Percentiles rank a stretch among this genome's conserved stretches.
Evolutionary conservation across 2,888 invertebrate genomes (phyloP).

Genomic region (Cactoblastis cactorum): DNA sequence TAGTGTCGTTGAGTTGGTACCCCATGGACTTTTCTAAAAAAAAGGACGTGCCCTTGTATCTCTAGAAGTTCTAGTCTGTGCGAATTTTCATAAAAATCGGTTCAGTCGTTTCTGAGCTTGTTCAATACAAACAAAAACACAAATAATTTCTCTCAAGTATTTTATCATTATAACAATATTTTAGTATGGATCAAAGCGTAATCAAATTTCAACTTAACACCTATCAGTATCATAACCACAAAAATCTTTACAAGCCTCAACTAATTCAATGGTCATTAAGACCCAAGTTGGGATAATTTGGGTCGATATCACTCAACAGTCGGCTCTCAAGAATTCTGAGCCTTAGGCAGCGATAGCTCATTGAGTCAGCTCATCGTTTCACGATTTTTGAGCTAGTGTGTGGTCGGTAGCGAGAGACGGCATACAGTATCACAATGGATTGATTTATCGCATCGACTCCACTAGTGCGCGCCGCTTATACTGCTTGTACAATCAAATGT

Average conservation of each 20-base stretch:
- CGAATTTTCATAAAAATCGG: too few species aligned
- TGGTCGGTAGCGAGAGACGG: constrained; percentile 4
- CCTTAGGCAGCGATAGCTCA: background rate
- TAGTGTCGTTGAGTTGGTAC: too few species aligned
- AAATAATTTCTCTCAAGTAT: too few species aligned
- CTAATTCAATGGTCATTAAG: background rate
- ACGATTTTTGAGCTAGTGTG: constrained; percentile 3
- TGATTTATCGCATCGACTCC: constrained; percentile 8
- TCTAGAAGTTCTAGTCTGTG: too few species aligned
- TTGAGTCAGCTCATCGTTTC: background rate
- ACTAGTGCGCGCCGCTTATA: background rate
- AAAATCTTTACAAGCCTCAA: background rate
- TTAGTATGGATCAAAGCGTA: too few species aligned
- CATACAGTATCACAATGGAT: constrained; percentile 5
- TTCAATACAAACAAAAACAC: too few species aligned
- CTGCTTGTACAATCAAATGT: constrained; percentile 12
- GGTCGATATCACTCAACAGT: background rate
- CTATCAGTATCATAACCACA: too few species aligned
- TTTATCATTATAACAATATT: too few species aligned
- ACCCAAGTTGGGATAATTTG: background rate
- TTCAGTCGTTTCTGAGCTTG: too few species aligned
- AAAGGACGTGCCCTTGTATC: too few species aligned
- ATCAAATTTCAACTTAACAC: too few species aligned
- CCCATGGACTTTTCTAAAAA: too few species aligned
- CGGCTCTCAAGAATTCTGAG: background rate